Evolutionary conservation across 1,140 invertebrate species (phyloP).

Genomic region (Lordiphosa stackelbergi): DNA sequence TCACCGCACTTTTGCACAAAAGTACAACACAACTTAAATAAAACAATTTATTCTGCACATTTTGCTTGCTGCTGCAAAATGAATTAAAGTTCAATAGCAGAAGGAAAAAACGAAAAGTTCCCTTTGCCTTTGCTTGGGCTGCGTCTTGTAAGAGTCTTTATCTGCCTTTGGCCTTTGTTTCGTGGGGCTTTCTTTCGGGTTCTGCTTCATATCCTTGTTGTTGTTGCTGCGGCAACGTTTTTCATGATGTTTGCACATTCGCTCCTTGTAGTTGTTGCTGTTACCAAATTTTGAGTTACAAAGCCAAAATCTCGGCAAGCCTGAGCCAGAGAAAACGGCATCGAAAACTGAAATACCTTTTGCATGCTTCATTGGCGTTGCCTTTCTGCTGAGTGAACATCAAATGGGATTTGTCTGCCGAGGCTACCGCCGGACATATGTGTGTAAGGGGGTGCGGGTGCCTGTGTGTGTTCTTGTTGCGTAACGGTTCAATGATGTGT

Average conservation of each 20-base stretch:
- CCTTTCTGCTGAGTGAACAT: constrained; percentile 75
- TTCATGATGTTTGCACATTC: constrained; percentile 73
- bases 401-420: constrained; percentile 70
- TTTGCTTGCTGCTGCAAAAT: constrained; percentile 40
- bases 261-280: constrained; percentile 49
- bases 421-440: constrained; percentile 55
- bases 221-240: constrained; percentile 45
- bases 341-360: constrained; percentile 71
- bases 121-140: constrained; percentile 24
- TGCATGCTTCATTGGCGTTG: constrained; percentile 74
- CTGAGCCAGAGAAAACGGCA: constrained; percentile 24
- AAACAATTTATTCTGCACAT: constrained; percentile 63
- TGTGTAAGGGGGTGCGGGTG: constrained; percentile 10
- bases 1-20: constrained; percentile 14
- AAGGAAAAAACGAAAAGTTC: constrained; percentile 7
- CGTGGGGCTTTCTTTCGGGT: constrained; percentile 13
- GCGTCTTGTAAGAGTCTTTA: constrained; percentile 45
- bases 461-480: constrained; percentile 45
- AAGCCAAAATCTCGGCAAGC: constrained; percentile 68
- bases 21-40: constrained; percentile 47
- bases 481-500: constrained; percentile 71
- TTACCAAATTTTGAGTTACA: constrained; percentile 69
- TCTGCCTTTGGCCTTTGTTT: constrained; percentile 43
- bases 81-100: constrained; percentile 71
- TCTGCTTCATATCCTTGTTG: constrained; percentile 6